phyloP scores from a whole-genome alignment of 2,888 invertebrate genomes.

The Dusona sp. region DNA sequence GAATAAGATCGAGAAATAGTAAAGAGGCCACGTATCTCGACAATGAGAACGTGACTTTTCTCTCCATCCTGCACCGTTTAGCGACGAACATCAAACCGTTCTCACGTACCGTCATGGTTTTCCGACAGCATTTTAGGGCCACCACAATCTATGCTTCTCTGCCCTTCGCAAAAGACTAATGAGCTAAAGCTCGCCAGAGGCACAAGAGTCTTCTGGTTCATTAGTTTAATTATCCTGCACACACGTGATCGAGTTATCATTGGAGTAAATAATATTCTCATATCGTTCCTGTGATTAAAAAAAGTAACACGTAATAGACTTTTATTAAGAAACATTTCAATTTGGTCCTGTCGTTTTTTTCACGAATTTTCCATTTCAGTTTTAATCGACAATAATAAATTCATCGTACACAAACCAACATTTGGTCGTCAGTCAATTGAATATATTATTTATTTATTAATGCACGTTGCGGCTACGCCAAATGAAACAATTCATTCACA shows the following conservation, averaged over 20 bases:
- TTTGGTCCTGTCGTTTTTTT: not conserved
- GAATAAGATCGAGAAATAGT: slow-evolving; percentile 6
- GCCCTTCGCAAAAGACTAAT: not conserved
- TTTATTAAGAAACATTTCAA: not conserved
- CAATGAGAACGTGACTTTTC: slow-evolving; percentile 67
- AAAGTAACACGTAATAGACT: not conserved
- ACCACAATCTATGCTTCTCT: slow-evolving; percentile 23
- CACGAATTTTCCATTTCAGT: not conserved
- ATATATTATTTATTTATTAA: not conserved
- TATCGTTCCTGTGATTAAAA: not conserved
- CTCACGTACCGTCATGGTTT: slow-evolving; percentile 61
- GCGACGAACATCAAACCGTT: slow-evolving; percentile 42
- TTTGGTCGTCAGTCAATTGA: not conserved
- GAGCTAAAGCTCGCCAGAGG: slow-evolving; percentile 22
- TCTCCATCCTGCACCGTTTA: slow-evolving; percentile 31
- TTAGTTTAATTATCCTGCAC: slow-evolving; percentile 59
- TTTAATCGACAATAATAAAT: not conserved
- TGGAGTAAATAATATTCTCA: not conserved
- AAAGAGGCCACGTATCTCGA: slow-evolving; percentile 44
- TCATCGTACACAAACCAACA: not conserved
- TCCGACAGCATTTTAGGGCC: slow-evolving; percentile 38
- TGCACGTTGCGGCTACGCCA: not conserved
- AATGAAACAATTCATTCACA: not conserved
- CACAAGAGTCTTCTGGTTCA: slow-evolving; percentile 42
- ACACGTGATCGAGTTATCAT: slow-evolving; percentile 41